Conservation (phyloP, 1,140 invertebrate genomes). For the Drosophila pseudoananassae region DNA sequence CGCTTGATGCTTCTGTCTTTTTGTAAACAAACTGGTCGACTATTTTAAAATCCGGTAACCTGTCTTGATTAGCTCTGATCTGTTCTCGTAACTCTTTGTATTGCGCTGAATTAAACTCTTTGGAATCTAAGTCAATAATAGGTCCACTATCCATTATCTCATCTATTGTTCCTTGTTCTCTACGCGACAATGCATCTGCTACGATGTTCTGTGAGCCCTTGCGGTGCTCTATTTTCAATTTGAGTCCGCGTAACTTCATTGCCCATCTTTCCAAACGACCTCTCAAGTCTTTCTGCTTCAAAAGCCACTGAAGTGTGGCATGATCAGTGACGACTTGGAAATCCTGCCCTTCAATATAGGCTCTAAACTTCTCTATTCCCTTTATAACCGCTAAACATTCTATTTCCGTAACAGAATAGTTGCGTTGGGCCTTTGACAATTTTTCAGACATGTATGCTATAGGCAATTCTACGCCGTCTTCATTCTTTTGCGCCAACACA, state of each 20-base stretch:
- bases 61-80: constrained; percentile 3
- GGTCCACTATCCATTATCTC: background rate
- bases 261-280: constrained; percentile 25
- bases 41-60: constrained; percentile 29
- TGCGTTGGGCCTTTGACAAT: constrained; percentile 46
- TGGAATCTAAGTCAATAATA: constrained; percentile 8
- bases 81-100: constrained; percentile 14
- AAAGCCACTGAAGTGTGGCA: constrained; percentile 31
- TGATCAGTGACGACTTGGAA: constrained; percentile 36
- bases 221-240: too few relatives aligned
- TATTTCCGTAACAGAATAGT: constrained; percentile 47
- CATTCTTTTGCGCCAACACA: too few relatives aligned
- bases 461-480: too few relatives aligned
- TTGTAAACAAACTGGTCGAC: constrained; percentile 19
- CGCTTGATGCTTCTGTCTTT: constrained; percentile 6
- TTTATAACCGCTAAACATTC: constrained; percentile 38
- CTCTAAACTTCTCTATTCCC: constrained; percentile 26
- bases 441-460: too few relatives aligned
- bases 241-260: too few relatives aligned
- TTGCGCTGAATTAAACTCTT: constrained; percentile 8
- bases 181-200: background rate
- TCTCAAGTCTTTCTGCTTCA: constrained; percentile 37
- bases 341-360: constrained; percentile 41
- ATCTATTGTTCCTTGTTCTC: too few relatives aligned
- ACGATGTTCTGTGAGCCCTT: background rate